phyloP scores from a whole-genome alignment of 2,797 vertebrate genomes.

The Triplophysa yarkandensis region DNA sequence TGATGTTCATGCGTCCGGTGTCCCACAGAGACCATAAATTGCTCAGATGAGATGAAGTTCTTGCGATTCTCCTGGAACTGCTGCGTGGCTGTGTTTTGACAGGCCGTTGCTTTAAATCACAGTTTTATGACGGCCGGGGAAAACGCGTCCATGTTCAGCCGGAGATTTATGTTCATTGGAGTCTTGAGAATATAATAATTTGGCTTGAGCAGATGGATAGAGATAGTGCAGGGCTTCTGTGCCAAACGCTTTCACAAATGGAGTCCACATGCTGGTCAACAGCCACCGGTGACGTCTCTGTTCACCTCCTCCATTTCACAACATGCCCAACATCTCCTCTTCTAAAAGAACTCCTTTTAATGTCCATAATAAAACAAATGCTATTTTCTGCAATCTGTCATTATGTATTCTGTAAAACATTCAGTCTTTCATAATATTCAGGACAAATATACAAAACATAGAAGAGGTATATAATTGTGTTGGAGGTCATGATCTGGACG shows the following conservation, averaged over 20 bases:
- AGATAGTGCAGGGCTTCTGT: conserved; percentile 77
- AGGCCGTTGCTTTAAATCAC: conserved; percentile 84
- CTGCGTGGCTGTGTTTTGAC: conserved; percentile 80
- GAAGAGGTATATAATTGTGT: conserved; percentile 22
- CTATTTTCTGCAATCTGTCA: no score
- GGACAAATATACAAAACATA: conserved; percentile 38
- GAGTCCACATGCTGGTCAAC: conserved; percentile 80
- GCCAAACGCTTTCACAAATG: conserved; percentile 79
- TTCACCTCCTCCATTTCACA: conserved; percentile 44
- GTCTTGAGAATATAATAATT: conserved; percentile 85
- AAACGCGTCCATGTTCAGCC: conserved; percentile 74
- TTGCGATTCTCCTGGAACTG: conserved; percentile 76
- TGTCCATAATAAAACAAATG: no score
- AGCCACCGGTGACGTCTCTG: conserved; percentile 66
- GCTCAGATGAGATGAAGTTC: conserved; percentile 81
- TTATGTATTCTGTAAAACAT: no score
- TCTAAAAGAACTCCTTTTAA: conserved; percentile 56
- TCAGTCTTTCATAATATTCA: no score
- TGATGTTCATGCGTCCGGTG: conserved; percentile 78
- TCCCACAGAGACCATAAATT: conserved; percentile 88
- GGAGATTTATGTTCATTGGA: conserved; percentile 85
- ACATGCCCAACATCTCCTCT: background rate
- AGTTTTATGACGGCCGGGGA: conserved; percentile 86
- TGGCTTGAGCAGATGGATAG: conserved; percentile 84
- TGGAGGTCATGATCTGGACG: conserved; percentile 47